Base-by-base conservation (phyloP, 2,888 invertebrate genomes). In the Eustalomyia histrio region DNA sequence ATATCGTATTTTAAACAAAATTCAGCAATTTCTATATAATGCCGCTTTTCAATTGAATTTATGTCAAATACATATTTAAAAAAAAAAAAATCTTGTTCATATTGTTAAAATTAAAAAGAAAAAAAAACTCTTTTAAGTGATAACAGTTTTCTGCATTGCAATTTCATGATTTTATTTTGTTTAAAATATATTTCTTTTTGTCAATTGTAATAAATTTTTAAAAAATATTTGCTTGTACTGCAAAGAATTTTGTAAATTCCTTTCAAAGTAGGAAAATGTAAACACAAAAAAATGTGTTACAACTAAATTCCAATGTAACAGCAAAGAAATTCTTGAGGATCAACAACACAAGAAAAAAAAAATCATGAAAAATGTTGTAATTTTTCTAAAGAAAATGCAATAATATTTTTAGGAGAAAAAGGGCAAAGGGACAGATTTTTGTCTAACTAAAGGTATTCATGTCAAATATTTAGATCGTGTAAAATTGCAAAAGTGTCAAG, bases 221-320 rank as follows among this genome's bases (percentile, higher is more conserved):
- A 60, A 52, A 60, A 14, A 72, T 72, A 67, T 68, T 55, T 57
- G 55, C 21, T 3, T 68, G 57, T 35, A 57, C 33, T 58, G 55
- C 21, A 58, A 63, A 55, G 60, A 47, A 75, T 63, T 75, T 75
- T 58, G 6, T 14, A 65, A 76, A 80, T 80, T 69, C 69, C 69
- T 65, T 65, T 55, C n/a, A 76, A 50, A 60, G 53, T 10, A 63
- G 39, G 7, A 60, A n/a, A 58, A 47, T 10, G 47, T 18, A 55
- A 47, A 57, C 14, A 74, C 29, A 58, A 10, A 39, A 47, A 76
- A 65, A 71, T 78, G 81, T 81, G 81, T 75, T 69, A 71, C 81
- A 81, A 78, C 76, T 63, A 71, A 74, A 81, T 81, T 81, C 81
- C 81, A 78, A 78, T 52, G 67, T 50, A 78, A 73, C 72, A 72